These are phyloP conservation scores for Lasiurus borealis DNA, from an alignment of 2,113 vertebrate species.

Conservation along the genomic window DNA sequence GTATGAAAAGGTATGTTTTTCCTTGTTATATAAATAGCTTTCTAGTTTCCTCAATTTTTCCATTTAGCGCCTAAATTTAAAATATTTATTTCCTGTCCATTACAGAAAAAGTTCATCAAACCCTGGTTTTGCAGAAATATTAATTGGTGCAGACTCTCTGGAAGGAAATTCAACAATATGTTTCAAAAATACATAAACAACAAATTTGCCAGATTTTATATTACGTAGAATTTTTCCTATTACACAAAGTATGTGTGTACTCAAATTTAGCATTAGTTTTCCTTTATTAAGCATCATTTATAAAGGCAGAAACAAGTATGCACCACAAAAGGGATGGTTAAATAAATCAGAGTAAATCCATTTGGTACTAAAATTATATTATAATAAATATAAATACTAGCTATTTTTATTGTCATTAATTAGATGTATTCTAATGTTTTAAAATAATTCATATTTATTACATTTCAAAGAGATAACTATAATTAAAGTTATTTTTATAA, in stretches of 20 bases:
- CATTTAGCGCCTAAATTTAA: not conserved
- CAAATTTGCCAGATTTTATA: not conserved
- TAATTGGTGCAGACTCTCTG: not conserved
- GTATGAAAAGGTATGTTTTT: not conserved
- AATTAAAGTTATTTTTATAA: conserved; percentile 37
- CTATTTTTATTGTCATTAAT: conserved; percentile 24
- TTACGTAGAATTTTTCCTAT: not conserved
- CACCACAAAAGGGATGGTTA: not conserved
- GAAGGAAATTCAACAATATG: not conserved
- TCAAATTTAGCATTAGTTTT: conserved; percentile 41
- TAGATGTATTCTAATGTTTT: conserved; percentile 15
- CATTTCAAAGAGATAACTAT: conserved; percentile 14
- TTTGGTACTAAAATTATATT: not conserved
- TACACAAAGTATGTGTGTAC: not conserved
- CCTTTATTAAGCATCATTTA: conserved; percentile 18
- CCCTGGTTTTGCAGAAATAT: not conserved
- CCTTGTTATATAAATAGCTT: not conserved
- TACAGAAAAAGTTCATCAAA: not conserved
- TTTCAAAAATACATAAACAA: not conserved
- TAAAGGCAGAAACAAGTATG: conserved; percentile 37
- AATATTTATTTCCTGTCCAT: not conserved
- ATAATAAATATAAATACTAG: not conserved
- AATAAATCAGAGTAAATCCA: not conserved
- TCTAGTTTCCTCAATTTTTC: not conserved
- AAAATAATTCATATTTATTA: not conserved